phyloP scores from a whole-genome alignment of 2,113 vertebrate species.

The Epinephelus lanceolatus region DNA sequence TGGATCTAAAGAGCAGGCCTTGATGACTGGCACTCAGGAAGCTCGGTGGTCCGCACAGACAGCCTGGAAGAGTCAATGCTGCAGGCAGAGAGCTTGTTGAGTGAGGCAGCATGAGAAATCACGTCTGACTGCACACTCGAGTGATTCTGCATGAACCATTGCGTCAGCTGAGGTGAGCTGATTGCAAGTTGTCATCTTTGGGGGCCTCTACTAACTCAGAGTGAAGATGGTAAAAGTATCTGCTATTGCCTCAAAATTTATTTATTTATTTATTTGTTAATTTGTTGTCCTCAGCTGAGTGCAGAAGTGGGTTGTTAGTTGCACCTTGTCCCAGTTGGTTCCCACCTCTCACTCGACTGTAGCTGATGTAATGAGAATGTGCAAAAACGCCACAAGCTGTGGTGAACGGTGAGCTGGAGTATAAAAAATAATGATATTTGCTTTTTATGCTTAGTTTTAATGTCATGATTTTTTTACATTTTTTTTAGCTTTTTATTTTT shows the following conservation, averaged over 20 bases:
- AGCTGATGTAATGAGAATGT: background rate
- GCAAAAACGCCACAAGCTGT: background rate
- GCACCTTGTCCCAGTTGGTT: background rate
- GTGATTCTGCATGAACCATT: background rate
- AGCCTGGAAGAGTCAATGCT: background rate
- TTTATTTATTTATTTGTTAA: too few species aligned
- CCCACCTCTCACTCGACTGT: background rate
- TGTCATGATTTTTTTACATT: background rate
- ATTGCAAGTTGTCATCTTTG: constrained; percentile 1
- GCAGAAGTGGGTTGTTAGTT: background rate
- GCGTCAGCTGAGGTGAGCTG: constrained; percentile 10
- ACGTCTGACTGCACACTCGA: background rate
- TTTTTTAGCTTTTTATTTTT: background rate
- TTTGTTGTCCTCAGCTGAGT: background rate
- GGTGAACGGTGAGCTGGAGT: background rate
- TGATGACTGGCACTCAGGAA: constrained; percentile 17
- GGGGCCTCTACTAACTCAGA: background rate
- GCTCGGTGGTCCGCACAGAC: constrained; percentile 21
- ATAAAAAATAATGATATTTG: background rate
- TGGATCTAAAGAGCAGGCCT: constrained; percentile 45
- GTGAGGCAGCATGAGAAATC: constrained; percentile 4
- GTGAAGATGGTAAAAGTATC: background rate
- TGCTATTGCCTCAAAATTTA: background rate
- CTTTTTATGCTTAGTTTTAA: background rate
- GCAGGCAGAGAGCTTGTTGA: background rate